These are phyloP conservation scores for Drosophila tanythrix DNA, from an alignment of 2,888 invertebrate species.

Conservation along the genomic window DNA sequence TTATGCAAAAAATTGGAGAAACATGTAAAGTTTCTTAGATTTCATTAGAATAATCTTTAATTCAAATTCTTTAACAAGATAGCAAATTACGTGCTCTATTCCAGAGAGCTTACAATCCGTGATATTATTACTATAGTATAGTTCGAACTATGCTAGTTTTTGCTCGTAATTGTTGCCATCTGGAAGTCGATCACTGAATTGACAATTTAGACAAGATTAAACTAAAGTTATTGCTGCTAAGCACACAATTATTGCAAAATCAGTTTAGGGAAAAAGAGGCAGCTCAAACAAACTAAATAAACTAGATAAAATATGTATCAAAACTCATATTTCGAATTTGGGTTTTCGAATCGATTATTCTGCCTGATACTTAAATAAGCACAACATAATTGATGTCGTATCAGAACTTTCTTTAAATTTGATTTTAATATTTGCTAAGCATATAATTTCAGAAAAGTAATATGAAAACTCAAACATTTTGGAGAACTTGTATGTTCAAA, in stretches of 20 bases:
- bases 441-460: background rate
- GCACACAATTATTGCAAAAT: background rate
- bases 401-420: background rate
- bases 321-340: background rate
- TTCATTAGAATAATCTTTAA: background rate
- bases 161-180: too few relatives aligned
- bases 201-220: background rate
- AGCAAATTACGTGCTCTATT: background rate
- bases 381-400: background rate
- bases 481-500: background rate
- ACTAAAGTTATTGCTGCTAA: background rate
- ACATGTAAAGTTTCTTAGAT: background rate
- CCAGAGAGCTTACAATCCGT: background rate
- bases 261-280: rapidly evolving
- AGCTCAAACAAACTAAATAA: background rate
- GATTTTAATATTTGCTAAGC: background rate
- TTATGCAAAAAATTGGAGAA: background rate
- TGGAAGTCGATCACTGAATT: too few relatives aligned
- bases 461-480: background rate
- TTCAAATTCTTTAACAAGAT: too few relatives aligned
- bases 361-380: background rate
- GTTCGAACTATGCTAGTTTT: too few relatives aligned
- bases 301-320: background rate
- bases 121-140: too few relatives aligned
- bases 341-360: background rate